Base-by-base conservation (phyloP, 2,888 invertebrate species). In the Diabrotica balteata region DNA sequence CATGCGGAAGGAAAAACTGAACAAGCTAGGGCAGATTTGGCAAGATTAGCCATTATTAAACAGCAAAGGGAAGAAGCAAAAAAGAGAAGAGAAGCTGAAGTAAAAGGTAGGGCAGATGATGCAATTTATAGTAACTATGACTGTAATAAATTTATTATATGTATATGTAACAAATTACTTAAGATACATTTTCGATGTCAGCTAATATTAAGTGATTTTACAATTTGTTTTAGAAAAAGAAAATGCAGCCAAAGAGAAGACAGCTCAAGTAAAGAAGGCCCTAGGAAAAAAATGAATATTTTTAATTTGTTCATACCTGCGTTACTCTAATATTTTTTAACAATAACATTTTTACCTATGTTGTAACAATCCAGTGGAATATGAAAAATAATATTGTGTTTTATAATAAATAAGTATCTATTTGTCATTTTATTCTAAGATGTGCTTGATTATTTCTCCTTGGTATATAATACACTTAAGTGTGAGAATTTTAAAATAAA, bases 1-100 rank as follows among this genome's bases (percentile, higher is more conserved):
- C 98, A 98, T 79, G 94, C 95, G 0, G 95, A 95, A 75, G 98
- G 98, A 52, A 96, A 96, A 84, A 98, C 98, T 0, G 96, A 96
- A 42, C 96, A 98, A 81, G 98, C 98, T 0, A 89, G 95, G 63
- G 94, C 97, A 0, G 98, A 98, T 86, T 86, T 98, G 59, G 98
- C 97, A 6, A 86, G 98, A 63, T 87, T 98, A 77, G 97, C 97
- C 4, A 92, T 98, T 76, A 95, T 98, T 76, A 91, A 93, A 69
- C 96, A 97, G 82, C 96, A 98, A 84, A 87, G 98, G 11, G 97
- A 96, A 80, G 97, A 98, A 77, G 97, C 97, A 0, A 95, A 96
- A n/a, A 93, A 93, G 77, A 91, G 93, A 79, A 88, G 96, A 59
- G 97, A 97, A 79, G 90, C 90, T 7, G 97, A 97, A 74, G 90